A percentile compares a stretch with the other conserved stretches of the same genome.
phyloP scores from a whole-genome alignment of 2,888 invertebrate species.

The Mamestra brassicae region DNA sequence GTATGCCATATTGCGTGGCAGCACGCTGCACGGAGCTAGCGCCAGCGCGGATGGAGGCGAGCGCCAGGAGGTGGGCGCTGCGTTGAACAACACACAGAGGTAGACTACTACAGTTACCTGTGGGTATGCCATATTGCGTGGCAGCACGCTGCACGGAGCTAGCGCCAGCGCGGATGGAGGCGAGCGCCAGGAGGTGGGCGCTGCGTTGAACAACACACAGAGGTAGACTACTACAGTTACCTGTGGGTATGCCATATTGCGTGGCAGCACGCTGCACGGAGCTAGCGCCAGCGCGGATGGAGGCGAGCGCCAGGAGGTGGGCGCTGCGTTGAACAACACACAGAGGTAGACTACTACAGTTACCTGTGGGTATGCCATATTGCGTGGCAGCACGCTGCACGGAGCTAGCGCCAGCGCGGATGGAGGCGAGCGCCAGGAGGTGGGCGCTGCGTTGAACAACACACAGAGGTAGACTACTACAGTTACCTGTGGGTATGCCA shows the following conservation, averaged over 20 bases:
- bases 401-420: conserved; percentile 94
- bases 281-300: conserved; percentile 94
- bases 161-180: conserved; percentile 95
- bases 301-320: conserved; percentile 96
- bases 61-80: background rate
- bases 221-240: conserved; percentile 60
- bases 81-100: too few relatives aligned
- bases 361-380: conserved; percentile 96
- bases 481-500: conserved; percentile 95
- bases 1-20: conserved; percentile 96
- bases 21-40: conserved; percentile 96
- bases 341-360: too few relatives aligned
- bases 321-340: conserved; percentile 94
- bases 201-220: conserved; percentile 93
- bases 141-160: conserved; percentile 96
- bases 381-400: conserved; percentile 96
- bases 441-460: conserved; percentile 96
- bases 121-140: conserved; percentile 96
- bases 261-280: conserved; percentile 97
- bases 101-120: conserved; percentile 84
- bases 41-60: conserved; percentile 91
- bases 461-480: too few relatives aligned
- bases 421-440: conserved; percentile 96
- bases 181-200: conserved; percentile 96
- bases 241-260: conserved; percentile 96